phyloP scores from a whole-genome alignment of 2,888 invertebrate species.

The Drosophila trichaetosa region DNA sequence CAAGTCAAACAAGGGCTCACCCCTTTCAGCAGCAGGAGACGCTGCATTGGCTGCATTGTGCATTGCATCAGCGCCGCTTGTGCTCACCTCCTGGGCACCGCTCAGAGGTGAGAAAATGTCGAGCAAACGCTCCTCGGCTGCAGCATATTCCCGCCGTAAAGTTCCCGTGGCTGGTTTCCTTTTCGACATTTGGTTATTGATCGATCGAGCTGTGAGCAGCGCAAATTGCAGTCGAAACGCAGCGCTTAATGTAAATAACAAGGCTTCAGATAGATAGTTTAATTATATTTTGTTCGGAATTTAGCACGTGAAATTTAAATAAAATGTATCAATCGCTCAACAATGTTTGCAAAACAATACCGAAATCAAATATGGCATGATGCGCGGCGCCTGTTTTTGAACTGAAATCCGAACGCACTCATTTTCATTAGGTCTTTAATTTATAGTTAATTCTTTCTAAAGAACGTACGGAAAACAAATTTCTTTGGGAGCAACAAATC shows the following conservation, averaged over 20 bases:
- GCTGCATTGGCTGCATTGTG: not conserved
- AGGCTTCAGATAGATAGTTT: conserved; percentile 18
- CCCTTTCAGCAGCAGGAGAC: not conserved
- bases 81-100: not conserved
- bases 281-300: conserved; percentile 48
- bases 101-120: conserved; percentile 56
- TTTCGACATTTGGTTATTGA: conserved; percentile 34
- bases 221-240: conserved; percentile 25
- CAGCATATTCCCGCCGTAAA: conserved; percentile 52
- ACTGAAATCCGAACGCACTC: conserved; percentile 19
- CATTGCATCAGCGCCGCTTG: not conserved
- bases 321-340: conserved; percentile 40
- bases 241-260: conserved; percentile 18
- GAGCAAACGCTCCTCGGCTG: conserved; percentile 65
- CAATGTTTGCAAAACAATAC: conserved; percentile 41
- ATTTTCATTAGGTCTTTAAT: conserved; percentile 29
- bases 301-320: conserved; percentile 76
- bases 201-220: conserved; percentile 7
- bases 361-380: conserved; percentile 54
- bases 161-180: conserved; percentile 9
- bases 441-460: conserved; percentile 28
- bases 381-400: conserved; percentile 42
- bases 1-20: conserved; percentile 12
- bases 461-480: conserved; percentile 47
- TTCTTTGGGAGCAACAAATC: conserved; percentile 59